Evolutionary conservation across 2,113 vertebrate genomes (phyloP), one percentile per base, ranked within the genome.

Genomic region (Saguinus midas): DNA sequence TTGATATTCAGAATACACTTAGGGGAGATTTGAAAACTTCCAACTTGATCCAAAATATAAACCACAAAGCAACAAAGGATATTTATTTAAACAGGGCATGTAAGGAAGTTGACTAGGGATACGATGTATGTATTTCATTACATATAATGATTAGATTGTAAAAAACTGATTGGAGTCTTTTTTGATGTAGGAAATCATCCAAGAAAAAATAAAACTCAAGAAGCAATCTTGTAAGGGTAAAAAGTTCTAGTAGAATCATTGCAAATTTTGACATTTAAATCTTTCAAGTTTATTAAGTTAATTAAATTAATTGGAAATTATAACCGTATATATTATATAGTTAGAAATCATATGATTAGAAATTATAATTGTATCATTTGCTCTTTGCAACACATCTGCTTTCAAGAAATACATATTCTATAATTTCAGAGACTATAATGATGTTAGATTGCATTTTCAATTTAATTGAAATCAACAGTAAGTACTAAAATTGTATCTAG

Each of bases 341-440:
- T 14, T 52, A 52, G 50, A 52, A 52, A 52, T 52, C 50, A 52
- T 50, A 50, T 52, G 14, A 52, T 52, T 52, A 52, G 50, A 52
- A 52, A 17, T 52, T 52, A 52, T 52, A 52, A 52, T 52, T 52
- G 50, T 52, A 52, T 52, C 14, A 52, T 52, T 52, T 52, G 50
- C 50, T 52, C 17, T 52, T 17, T 52, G 50, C 50, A 81, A 96
- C 32, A 96, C 0, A 25, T 21, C 25, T 43, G 40, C 17, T 75
- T 91, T 97, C 29, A 29, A 52, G 95, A 94, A 37, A 5, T 37
- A 76, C 64, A 27, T 29, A 57, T 9, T 52, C n/a, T 82, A 23
- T n/a, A 96, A 85, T 29, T 88, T 96, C 37, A 40, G 80, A 43
- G 6, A 78, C 68, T 95, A 95, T 48, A 97, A 68, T 94, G 35